A percentile compares a stretch with the other conserved stretches of the same genome.
phyloP scores from a whole-genome alignment of 2,797 vertebrate species.

The Rhinella marina region DNA sequence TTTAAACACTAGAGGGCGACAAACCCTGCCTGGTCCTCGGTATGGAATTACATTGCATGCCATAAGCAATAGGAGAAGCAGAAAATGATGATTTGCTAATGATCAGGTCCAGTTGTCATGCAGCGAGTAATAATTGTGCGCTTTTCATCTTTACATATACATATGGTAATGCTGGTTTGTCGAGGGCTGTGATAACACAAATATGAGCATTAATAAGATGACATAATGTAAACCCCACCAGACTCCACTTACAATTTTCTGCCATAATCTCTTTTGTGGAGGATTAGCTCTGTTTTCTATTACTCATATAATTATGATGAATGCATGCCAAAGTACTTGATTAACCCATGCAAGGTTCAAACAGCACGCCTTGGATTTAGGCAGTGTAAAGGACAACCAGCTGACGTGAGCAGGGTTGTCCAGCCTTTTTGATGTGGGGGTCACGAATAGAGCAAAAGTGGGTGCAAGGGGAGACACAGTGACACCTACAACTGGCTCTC shows the following conservation, averaged over 20 bases:
- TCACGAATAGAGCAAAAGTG: background rate
- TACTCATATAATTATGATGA: constrained; percentile 43
- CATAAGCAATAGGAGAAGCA: background rate
- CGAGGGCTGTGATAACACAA: constrained; percentile 33
- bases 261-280: constrained; percentile 29
- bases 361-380: background rate
- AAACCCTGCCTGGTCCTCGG: background rate
- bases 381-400: background rate
- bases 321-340: constrained; percentile 7
- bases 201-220: constrained; percentile 26
- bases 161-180: constrained; percentile 24
- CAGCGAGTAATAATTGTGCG: background rate
- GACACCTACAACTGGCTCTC: too few species aligned
- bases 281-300: constrained; percentile 43
- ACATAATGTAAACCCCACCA: constrained; percentile 36
- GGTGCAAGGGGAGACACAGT: too few species aligned
- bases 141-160: constrained; percentile 13
- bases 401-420: background rate
- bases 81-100: constrained; percentile 23
- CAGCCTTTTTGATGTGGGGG: background rate
- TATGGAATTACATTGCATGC: background rate
- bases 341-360: constrained; percentile 29
- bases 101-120: background rate
- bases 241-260: background rate
- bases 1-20: constrained; percentile 12